These are phyloP conservation scores for Athalia rosae DNA, from an alignment of 2,888 invertebrate genomes.

Conservation along the genomic window DNA sequence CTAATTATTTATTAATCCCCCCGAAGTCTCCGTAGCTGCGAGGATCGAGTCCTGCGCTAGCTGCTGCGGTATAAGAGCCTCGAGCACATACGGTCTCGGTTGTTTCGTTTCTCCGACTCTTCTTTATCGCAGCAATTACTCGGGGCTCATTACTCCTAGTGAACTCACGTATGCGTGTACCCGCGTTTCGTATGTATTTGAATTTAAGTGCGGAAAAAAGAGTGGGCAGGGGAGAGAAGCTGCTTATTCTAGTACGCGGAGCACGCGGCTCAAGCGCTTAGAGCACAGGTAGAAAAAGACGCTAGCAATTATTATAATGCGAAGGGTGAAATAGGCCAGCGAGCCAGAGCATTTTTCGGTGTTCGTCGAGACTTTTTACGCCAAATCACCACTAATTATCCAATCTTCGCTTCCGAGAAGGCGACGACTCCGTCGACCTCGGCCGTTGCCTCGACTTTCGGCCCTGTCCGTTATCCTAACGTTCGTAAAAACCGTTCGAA, in stretches of 20 bases:
- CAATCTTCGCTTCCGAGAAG: conserved; percentile 45
- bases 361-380: conserved; percentile 45
- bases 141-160: conserved; percentile 38
- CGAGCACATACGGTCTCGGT: background rate
- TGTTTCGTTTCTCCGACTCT: conserved; percentile 34
- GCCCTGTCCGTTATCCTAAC: background rate
- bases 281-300: conserved; percentile 43
- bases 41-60: conserved; percentile 3
- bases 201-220: background rate
- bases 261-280: conserved; percentile 6
- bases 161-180: background rate
- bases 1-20: conserved; percentile 40
- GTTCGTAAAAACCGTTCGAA: conserved; percentile 17
- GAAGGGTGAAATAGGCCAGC: conserved; percentile 47
- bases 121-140: conserved; percentile 34
- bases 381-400: conserved; percentile 46
- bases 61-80: background rate
- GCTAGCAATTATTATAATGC: conserved; percentile 47
- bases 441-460: background rate
- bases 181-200: background rate
- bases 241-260: conserved; percentile 36
- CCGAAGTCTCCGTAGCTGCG: background rate
- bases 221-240: conserved; percentile 11
- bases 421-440: conserved; percentile 27
- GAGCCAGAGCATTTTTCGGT: conserved; percentile 33